Conservation (phyloP, 1,140 invertebrate genomes). For the Tetragonula clypearis region DNA sequence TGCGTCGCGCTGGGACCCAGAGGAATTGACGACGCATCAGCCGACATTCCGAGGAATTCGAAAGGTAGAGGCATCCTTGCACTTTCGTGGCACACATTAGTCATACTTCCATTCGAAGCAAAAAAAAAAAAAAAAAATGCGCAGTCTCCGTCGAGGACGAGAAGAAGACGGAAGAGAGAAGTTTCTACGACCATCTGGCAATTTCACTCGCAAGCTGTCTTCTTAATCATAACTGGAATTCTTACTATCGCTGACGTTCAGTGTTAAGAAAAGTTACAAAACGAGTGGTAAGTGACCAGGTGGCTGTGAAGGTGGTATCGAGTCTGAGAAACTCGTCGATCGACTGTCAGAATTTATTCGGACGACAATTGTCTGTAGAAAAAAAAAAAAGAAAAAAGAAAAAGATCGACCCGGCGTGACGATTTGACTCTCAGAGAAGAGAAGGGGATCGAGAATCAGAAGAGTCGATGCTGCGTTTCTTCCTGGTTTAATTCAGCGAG, state of each 20-base stretch:
- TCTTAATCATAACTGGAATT: neutral
- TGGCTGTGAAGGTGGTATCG: neutral
- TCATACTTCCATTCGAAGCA: constrained; percentile 3
- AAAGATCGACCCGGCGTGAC: too few relatives aligned
- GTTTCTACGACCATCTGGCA: neutral
- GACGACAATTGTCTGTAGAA: neutral
- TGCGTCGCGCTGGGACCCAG: neutral
- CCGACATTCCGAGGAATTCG: neutral
- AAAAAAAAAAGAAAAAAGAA: too few relatives aligned
- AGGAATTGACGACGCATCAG: neutral
- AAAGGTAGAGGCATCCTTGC: neutral
- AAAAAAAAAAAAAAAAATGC: neutral
- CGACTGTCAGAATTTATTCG: neutral
- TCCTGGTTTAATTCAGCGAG: neutral
- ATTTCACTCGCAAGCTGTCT: neutral
- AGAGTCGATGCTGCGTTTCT: neutral
- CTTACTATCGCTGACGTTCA: neutral
- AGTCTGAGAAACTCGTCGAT: neutral
- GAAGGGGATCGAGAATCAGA: neutral
- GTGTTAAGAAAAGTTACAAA: neutral
- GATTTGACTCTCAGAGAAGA: neutral
- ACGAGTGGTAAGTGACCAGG: neutral
- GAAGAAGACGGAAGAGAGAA: too few relatives aligned
- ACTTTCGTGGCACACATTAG: neutral
- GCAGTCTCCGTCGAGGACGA: neutral